Evolutionary conservation across 2,888 invertebrate genomes (phyloP), one percentile per base, ranked within the genome.

Genomic region (Drosophila putrida): DNA sequence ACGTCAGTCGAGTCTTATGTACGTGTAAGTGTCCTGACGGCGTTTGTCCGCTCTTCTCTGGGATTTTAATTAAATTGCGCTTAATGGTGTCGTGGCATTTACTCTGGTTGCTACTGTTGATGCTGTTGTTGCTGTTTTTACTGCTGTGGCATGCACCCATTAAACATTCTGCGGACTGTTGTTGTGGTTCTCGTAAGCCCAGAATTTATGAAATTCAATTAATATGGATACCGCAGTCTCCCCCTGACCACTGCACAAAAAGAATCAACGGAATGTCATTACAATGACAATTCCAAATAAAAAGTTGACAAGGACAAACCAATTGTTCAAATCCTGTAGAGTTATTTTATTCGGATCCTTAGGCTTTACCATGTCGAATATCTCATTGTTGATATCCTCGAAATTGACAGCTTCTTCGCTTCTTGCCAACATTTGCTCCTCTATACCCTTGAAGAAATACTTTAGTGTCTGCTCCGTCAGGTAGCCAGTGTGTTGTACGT

Each of bases 361-460:
- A 0, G 98, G 98, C 73, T 97, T 96, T 1, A 98, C 97, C 98
- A 99, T 99, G 93, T 99, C 99, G 93, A 98, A 99, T 80, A 99
- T 97, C 93, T 99, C 98, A 93, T 99, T 98, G 92, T 98, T 98
- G 0, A 99, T 96, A 93, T 99, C 98, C 81, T 98, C 96, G 92
- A 98, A 98, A 82, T 95, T 95, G 0, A 98, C 97, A 0, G 96
- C 96, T 76, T 98, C 97, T n/a, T 97, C 97, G 31, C 96, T 96
- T 91, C 97, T 96, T 6, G 95, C 94, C 61, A 95, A 94, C 95
- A 99, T 96, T 92, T 97, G 97, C 78, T 97, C 96, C 92, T 98
- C 97, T 78, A 99, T 98, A 1, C 97, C 98, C 95, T 97, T 95
- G 85, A 98, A 98, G 92, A 98, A 99, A 91, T 96, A 99, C 89